These are phyloP conservation scores for Ptychoptera albimana DNA, from an alignment of 2,888 invertebrate species.

Conservation along the genomic window DNA sequence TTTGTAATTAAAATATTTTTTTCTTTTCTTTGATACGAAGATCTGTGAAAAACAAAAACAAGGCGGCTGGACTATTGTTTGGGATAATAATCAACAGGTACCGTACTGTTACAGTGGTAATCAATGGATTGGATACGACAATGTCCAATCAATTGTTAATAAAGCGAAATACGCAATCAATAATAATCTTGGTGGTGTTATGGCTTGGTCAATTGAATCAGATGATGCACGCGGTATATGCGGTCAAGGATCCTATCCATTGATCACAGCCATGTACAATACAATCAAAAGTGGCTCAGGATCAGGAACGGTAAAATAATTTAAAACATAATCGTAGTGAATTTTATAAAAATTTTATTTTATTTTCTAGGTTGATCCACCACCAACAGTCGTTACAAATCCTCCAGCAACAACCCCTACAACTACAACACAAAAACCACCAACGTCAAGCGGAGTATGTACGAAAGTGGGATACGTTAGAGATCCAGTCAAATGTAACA, in stretches of 20 bases:
- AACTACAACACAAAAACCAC: no score
- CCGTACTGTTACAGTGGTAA: conserved; percentile 26
- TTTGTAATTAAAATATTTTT: background rate
- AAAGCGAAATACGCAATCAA: conserved; percentile 23
- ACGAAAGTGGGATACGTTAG: background rate
- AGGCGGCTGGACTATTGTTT: conserved; percentile 20
- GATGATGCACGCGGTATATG: conserved; percentile 28
- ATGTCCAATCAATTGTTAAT: conserved; percentile 18
- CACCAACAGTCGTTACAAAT: no score
- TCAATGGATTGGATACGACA: conserved; percentile 31
- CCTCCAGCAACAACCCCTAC: no score
- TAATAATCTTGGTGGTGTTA: conserved; percentile 34
- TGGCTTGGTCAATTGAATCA: conserved; percentile 45
- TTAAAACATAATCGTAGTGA: no score
- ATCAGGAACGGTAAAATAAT: no score
- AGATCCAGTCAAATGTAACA: background rate
- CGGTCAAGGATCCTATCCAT: no score
- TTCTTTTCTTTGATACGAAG: conserved; percentile 10
- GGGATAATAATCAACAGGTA: conserved; percentile 19
- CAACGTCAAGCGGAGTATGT: no score
- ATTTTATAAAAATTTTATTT: no score
- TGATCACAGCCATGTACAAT: no score
- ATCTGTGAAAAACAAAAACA: conserved; percentile 26
- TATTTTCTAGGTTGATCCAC: no score
- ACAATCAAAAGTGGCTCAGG: no score